Evolutionary conservation across 2,113 vertebrate genomes (phyloP), one percentile per base, ranked within the genome.

Genomic region (Lepus europaeus): DNA sequence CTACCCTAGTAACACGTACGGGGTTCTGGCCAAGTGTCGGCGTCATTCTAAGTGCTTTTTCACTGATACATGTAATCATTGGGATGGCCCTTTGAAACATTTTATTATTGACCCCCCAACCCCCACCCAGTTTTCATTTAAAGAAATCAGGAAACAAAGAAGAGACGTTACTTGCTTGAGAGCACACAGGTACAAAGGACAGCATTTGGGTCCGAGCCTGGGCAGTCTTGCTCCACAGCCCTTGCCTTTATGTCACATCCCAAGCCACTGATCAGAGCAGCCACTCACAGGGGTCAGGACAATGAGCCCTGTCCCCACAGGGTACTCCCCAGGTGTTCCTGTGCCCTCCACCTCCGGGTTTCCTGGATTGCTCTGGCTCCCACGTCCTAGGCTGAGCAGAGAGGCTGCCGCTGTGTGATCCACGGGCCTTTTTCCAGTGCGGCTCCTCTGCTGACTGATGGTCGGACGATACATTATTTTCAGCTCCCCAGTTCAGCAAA

Each of bases 71-170:
- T 10, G 70, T 49, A 81, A 56, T 92, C 68, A 13, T 82, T 20
- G 20, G 5, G 8, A 31, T 64, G 33, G 69, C 9, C 23, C 13
- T 81, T 80, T 76, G 59, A 51, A 56, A 45, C 3, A 22, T 22
- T 69, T 49, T 16, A 16, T 51, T 68, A 29, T 85, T 84, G 6
- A 45, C 45, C 39, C 39, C 7, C 45, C 45, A 6, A 6, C 45
- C 7, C 45, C 20, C 16, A 39, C 20, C 23, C 36, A 31, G 6
- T 51, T 87, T 88, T 89, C 16, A 36, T 53, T 68, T 33, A 82
- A 90, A 73, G 39, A 86, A 92, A 49, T 31, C 69, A n/a, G 80
- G 56, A 83, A 68, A 68, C 45, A 27, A 25, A 96, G 29, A 80
- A 16, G 45, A 3, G 59, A 66, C 22, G 45, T 39, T 61, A 77